phyloP scores from a whole-genome alignment of 1,140 invertebrate species.

The Drosophila paulistorum region DNA sequence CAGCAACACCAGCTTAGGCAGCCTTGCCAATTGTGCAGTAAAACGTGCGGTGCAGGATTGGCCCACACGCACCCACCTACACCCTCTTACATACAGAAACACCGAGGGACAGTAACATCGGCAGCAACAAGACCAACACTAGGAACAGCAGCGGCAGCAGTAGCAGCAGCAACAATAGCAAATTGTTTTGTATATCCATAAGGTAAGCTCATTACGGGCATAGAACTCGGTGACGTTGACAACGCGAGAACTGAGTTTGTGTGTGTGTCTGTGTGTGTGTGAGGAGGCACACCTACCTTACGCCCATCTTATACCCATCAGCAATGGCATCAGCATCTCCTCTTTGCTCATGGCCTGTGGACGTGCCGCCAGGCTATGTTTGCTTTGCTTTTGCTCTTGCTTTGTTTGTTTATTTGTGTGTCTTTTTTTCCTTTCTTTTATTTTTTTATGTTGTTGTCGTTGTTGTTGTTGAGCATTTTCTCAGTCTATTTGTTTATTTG shows the following conservation, averaged over 20 bases:
- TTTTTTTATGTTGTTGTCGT: constrained; percentile 18
- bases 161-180: constrained; percentile 32
- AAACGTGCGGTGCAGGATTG: constrained; percentile 66
- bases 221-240: constrained; percentile 55
- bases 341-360: constrained; percentile 46
- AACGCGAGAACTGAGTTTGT: constrained; percentile 23
- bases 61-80: constrained; percentile 20
- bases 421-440: constrained; percentile 39
- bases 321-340: constrained; percentile 17
- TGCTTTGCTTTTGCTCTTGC: constrained; percentile 59
- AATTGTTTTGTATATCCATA: constrained; percentile 66
- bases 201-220: constrained; percentile 75
- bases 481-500: constrained; percentile 51
- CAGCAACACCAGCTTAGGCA: constrained; percentile 19
- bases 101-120: constrained; percentile 23
- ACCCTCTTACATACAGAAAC: constrained; percentile 27
- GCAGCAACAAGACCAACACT: constrained; percentile 10
- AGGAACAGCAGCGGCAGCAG: constrained; percentile 11
- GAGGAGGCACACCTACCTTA: constrained; percentile 3
- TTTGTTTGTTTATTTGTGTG: constrained; percentile 74
- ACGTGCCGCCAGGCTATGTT: constrained; percentile 72
- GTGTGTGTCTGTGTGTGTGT: not conserved
- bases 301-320: constrained; percentile 22
- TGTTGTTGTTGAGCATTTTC: constrained; percentile 31
- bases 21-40: constrained; percentile 73